Evolutionary conservation across 1,140 invertebrate species (phyloP), one percentile per base, ranked within the genome.

Genomic region (Brachystomella parvula): DNA sequence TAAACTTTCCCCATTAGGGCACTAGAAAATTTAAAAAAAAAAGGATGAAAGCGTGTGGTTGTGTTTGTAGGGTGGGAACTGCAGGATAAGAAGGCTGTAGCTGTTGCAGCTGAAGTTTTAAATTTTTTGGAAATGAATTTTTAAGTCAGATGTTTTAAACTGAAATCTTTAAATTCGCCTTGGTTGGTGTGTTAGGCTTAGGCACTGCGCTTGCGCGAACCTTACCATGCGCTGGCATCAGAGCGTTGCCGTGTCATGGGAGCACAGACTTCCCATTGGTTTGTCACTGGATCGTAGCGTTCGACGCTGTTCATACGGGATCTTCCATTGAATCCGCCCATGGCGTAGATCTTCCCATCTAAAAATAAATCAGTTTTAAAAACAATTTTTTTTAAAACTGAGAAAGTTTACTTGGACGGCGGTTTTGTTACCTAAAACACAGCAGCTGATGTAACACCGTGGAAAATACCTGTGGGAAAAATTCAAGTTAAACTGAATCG

Each of bases 401-500:
- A 63, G 49, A 63, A 1, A 1, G 1, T n/a, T 57, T 64, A 28
- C 15, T 63, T 58, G 1, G 28, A 17, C 29, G 2, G 9, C 21
- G 28, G 28, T 6, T 56, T 44, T 53, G 29, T n/a, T 63, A 85
- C 83, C 82, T 47, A 85, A 80, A 3, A 82, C 81, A 21, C 87
- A 87, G 17, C 87, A 84, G 76, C 88, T 89, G 57, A 91, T 87
- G 74, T 88, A 89, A 76, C 87, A 89, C 44, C 87, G 77, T 12
- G 71, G 71, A 28, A 84, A 83, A n/a, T n/a, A n/a, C n/a, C n/a
- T n/a, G n/a, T n/a, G n/a, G n/a, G n/a, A n/a, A n/a, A n/a, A n/a
- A n/a, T n/a, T n/a, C n/a, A n/a, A n/a, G n/a, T n/a, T n/a, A n/a
- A n/a, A n/a, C n/a, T n/a, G n/a, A n/a, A n/a, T n/a, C n/a, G n/a